Evolutionary conservation across 1,140 invertebrate genomes (phyloP).

Genomic region (Muscidifurax raptorellus): DNA sequence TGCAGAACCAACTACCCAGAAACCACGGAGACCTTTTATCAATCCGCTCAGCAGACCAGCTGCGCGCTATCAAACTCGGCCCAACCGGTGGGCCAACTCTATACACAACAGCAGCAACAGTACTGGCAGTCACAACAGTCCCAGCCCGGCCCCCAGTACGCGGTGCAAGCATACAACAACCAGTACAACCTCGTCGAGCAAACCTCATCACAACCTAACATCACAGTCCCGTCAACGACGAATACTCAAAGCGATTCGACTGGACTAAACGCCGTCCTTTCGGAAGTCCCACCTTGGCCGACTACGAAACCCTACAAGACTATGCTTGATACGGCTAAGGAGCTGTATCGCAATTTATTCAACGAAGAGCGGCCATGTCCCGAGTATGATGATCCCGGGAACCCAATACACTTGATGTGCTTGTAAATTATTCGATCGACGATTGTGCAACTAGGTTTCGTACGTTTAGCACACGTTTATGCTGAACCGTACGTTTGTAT

Average conservation of each 20-base stretch:
- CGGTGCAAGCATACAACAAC: neutral
- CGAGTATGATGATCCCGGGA: neutral
- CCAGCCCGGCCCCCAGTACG: neutral
- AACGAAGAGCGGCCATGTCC: neutral
- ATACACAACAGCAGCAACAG: neutral
- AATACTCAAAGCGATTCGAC: neutral
- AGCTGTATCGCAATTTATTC: neutral
- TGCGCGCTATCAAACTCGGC: neutral
- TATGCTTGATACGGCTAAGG: neutral
- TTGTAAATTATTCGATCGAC: neutral
- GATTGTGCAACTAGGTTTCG: neutral
- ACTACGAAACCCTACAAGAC: neutral
- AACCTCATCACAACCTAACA: neutral
- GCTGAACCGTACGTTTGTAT: neutral
- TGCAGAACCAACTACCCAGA: conserved; percentile 32
- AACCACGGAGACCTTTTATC: neutral
- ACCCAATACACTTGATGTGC: neutral
- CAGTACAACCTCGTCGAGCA: neutral
- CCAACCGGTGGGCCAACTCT: neutral
- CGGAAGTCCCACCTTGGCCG: conserved; percentile 6
- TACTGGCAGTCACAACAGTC: neutral
- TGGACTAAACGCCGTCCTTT: neutral
- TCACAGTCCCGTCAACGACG: neutral
- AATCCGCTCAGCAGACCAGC: neutral
- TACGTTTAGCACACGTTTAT: neutral